Percentiles rank a stretch among this genome's conserved stretches.
Evolutionary conservation across 2,888 invertebrate species (phyloP).

Genomic region (Euplagia quadripunctaria): DNA sequence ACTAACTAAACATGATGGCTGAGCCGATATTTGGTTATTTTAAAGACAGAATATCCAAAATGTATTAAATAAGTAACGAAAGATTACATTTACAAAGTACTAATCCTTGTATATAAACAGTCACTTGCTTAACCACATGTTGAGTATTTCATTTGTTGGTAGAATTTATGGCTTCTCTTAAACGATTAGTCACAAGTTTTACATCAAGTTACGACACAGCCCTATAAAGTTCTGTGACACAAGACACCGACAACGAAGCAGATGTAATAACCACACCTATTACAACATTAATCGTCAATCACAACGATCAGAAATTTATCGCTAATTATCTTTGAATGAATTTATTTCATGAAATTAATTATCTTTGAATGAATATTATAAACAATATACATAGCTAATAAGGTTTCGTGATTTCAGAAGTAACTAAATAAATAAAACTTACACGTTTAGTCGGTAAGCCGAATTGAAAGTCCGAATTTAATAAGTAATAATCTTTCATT

Average conservation of each 20-base stretch:
- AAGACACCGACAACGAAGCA: conserved; percentile 10
- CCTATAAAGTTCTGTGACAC: conserved; percentile 12
- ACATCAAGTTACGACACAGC: conserved; percentile 1
- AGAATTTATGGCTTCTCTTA: neutral
- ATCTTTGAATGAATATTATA: conserved; percentile 22
- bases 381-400: conserved; percentile 30
- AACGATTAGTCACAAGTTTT: neutral
- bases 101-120: neutral
- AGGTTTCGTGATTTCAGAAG: neutral
- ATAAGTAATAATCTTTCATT: too few species aligned
- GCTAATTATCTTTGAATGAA: conserved; percentile 38
- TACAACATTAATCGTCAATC: conserved; percentile 35
- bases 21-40: neutral
- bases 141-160: neutral
- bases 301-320: conserved; percentile 35
- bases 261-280: conserved; percentile 11
- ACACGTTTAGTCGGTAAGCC: too few species aligned
- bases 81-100: neutral
- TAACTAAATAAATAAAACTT: too few species aligned
- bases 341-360: conserved; percentile 12
- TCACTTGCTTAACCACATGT: neutral
- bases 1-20: too few species aligned
- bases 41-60: neutral
- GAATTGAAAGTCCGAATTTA: too few species aligned
- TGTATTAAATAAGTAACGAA: neutral